Evolutionary conservation across 2,113 vertebrate species (phyloP).

Genomic region (Cettia cetti): DNA sequence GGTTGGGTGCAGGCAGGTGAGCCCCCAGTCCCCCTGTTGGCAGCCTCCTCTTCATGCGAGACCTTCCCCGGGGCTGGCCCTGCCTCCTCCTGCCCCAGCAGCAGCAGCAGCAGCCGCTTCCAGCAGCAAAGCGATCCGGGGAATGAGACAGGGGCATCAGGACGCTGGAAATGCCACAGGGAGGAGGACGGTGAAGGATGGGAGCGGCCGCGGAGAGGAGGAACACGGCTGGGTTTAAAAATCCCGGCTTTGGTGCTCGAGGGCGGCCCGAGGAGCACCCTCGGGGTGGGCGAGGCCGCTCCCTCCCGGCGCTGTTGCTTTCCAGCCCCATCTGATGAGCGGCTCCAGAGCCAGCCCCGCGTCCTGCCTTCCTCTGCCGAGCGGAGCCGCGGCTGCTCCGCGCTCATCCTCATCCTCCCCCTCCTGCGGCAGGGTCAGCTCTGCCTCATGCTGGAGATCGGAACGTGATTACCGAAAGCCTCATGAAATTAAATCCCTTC

Average conservation of each 20-base stretch:
- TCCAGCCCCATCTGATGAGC: constrained; percentile 34
- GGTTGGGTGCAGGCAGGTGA: accelerated
- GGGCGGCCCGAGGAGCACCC: constrained; percentile 29
- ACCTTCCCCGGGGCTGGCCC: too few species aligned
- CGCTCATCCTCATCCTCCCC: constrained; percentile 29
- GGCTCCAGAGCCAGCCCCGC: not conserved
- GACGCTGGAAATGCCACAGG: not conserved
- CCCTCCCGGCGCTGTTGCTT: constrained; percentile 34
- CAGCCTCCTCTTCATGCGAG: not conserved
- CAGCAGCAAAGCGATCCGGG: not conserved
- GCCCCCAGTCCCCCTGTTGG: not conserved
- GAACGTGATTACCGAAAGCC: constrained; percentile 71
- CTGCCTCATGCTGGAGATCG: constrained; percentile 84
- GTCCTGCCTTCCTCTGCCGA: not conserved
- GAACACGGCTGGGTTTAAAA: not conserved
- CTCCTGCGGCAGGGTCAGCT: constrained; percentile 65
- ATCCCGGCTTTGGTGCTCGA: not conserved
- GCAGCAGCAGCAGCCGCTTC: not conserved
- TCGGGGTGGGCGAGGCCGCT: constrained; percentile 32
- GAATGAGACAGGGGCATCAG: not conserved
- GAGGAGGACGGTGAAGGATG: not conserved
- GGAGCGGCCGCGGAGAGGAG: not conserved
- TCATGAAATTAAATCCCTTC: constrained; percentile 79
- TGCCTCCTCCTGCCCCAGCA: too few species aligned
- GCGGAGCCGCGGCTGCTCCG: constrained; percentile 18